Conservation (phyloP, 2,888 invertebrate genomes). For the Philonicus albiceps region DNA sequence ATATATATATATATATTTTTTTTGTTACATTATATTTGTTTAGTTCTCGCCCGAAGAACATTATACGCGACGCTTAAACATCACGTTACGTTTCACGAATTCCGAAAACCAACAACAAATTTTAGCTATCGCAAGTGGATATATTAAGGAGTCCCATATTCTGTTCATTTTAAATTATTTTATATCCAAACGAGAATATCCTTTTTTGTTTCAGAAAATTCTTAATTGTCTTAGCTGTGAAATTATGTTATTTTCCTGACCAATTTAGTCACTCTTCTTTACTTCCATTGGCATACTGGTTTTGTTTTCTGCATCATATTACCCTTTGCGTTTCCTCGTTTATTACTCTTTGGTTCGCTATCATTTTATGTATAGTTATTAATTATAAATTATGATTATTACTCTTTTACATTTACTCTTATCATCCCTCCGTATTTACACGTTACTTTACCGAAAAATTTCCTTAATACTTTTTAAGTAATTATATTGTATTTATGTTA, state of each 20-base stretch:
- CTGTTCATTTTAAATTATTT: slow-evolving; percentile 3
- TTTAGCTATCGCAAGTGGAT: slow-evolving; percentile 2
- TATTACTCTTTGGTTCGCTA: slow-evolving; percentile 27
- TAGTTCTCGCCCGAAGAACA: not conserved
- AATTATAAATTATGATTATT: slow-evolving; percentile 47
- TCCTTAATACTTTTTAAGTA: slow-evolving; percentile 17
- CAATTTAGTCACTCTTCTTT: slow-evolving; percentile 60
- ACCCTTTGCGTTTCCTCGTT: not conserved
- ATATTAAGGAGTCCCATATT: slow-evolving; percentile 6
- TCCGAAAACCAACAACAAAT: slow-evolving; percentile 19
- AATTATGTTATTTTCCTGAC: slow-evolving; percentile 52
- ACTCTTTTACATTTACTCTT: slow-evolving; percentile 30
- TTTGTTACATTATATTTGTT: slow-evolving; percentile 11
- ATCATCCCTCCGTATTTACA: not conserved
- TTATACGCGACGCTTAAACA: not conserved
- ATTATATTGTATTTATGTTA: slow-evolving; percentile 48
- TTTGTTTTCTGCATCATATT: slow-evolving; percentile 41
- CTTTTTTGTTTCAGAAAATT: slow-evolving; percentile 18
- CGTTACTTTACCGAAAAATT: slow-evolving; percentile 23
- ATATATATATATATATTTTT: slow-evolving; percentile 7
- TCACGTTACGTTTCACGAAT: not conserved
- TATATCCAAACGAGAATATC: slow-evolving; percentile 7
- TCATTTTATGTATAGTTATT: slow-evolving; percentile 37
- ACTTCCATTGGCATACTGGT: slow-evolving; percentile 49
- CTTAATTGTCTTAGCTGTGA: slow-evolving; percentile 29